phyloP scores from a whole-genome alignment of 2,797 vertebrate species.

The Sebastes nivosus region DNA sequence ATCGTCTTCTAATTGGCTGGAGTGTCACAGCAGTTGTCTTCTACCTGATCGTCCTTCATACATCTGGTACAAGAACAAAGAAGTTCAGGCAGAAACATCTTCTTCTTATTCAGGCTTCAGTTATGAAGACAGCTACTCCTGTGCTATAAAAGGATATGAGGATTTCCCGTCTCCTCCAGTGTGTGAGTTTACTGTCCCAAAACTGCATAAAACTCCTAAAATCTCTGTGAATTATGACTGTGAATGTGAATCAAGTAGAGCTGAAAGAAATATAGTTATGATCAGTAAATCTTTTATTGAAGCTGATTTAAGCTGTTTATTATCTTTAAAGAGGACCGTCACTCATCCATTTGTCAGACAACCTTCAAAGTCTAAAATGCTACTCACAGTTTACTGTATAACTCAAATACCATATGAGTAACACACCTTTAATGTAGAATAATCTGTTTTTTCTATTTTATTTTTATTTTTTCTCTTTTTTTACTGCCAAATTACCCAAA shows the following conservation, averaged over 20 bases:
- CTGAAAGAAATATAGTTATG: too few relatives aligned
- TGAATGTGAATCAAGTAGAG: too few relatives aligned
- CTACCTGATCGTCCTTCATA: neutral
- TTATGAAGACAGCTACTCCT: neutral
- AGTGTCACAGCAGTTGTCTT: conserved; percentile 12
- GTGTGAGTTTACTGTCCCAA: conserved; percentile 15
- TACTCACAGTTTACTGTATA: neutral
- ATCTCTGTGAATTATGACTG: too few relatives aligned
- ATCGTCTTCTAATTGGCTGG: fast-evolving
- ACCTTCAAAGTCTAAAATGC: neutral
- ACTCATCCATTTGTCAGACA: neutral
- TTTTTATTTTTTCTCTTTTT: too few relatives aligned
- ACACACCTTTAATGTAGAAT: too few relatives aligned
- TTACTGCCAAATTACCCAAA: too few relatives aligned
- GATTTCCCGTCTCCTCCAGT: neutral
- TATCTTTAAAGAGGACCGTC: neutral
- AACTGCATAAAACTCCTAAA: too few relatives aligned
- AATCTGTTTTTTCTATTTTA: too few relatives aligned
- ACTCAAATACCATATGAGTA: too few relatives aligned
- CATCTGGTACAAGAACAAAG: conserved; percentile 29
- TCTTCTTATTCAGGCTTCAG: neutral
- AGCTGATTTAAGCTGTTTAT: too few relatives aligned
- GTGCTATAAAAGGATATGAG: neutral
- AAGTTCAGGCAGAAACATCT: neutral
- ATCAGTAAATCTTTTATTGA: too few relatives aligned